These are phyloP conservation scores for Selene dorsalis DNA, from an alignment of 2,797 vertebrate species.

Conservation along the genomic window DNA sequence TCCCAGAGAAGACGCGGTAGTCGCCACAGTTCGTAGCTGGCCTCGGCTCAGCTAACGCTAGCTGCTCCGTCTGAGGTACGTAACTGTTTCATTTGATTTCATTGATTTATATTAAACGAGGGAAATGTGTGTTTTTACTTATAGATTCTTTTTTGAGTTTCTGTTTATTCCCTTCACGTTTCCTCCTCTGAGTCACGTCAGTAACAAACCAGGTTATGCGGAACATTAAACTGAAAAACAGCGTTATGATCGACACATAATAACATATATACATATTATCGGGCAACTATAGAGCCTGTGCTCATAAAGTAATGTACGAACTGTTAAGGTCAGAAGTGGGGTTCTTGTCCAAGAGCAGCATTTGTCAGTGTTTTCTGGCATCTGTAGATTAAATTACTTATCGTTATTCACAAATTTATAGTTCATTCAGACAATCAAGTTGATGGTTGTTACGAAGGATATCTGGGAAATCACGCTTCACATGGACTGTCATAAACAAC, in stretches of 20 bases:
- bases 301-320: no score
- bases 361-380: no score
- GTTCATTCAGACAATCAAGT: background rate
- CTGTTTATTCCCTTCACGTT: background rate
- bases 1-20: background rate
- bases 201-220: background rate
- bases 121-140: background rate
- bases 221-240: background rate
- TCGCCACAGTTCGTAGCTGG: background rate
- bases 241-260: background rate
- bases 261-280: no score
- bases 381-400: no score
- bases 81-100: background rate
- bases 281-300: background rate
- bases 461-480: background rate
- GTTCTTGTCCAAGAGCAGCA: background rate
- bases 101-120: background rate
- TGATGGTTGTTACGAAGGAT: background rate
- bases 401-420: background rate
- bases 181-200: background rate
- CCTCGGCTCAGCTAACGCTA: conserved; percentile 40
- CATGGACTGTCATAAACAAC: background rate
- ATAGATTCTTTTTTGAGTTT: background rate
- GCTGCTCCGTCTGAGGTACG: conserved; percentile 58
- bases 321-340: no score